Conservation (phyloP, 2,113 vertebrate genomes). For the Budorcas taxicolor region DNA sequence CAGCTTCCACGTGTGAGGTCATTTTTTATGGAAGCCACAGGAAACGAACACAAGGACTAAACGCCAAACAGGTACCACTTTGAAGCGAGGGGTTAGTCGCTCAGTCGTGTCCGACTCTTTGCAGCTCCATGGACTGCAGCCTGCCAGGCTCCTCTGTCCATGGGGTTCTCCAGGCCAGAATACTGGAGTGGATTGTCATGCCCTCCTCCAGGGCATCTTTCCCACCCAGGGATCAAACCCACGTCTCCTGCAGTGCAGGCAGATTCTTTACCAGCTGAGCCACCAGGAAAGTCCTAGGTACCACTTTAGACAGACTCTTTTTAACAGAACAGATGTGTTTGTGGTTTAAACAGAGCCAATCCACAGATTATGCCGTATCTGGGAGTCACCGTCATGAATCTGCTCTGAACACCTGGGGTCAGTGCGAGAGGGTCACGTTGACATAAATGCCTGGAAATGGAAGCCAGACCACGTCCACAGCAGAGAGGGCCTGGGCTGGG, state of each 20-base stretch:
- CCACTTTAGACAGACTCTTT: neutral
- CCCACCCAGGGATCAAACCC: neutral
- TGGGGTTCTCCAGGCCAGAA: neutral
- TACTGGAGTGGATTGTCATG: neutral
- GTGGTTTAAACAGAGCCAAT: neutral
- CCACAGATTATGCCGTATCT: neutral
- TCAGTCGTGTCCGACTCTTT: neutral
- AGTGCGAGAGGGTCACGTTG: rapidly evolving
- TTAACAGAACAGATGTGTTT: neutral
- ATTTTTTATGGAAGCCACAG: too few relatives aligned
- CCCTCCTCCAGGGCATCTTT: neutral
- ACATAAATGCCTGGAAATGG: neutral
- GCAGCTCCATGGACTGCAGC: neutral
- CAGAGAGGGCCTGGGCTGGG: too few relatives aligned
- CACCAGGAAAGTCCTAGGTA: neutral
- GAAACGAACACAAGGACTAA: neutral
- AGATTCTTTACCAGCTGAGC: neutral
- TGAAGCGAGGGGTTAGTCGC: neutral
- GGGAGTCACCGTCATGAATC: neutral
- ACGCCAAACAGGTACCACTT: too few relatives aligned
- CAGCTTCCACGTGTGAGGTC: neutral
- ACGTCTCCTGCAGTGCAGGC: rapidly evolving
- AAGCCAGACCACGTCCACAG: neutral
- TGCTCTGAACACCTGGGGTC: neutral
- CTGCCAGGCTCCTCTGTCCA: neutral